phyloP scores from a whole-genome alignment of 2,797 vertebrate species.

The Alfaro cultratus region DNA sequence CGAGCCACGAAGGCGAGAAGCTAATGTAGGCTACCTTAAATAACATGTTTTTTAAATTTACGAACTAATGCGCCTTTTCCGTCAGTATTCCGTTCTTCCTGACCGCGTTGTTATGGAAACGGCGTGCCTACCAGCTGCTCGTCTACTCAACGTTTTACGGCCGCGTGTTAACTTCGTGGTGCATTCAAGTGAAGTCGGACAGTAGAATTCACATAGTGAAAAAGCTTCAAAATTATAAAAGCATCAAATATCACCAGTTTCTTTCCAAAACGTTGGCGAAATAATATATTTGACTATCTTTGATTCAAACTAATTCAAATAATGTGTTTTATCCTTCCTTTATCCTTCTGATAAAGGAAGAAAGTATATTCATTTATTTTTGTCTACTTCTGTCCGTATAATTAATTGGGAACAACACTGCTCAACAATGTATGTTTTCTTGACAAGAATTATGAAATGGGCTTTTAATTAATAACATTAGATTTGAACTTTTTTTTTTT shows the following conservation, averaged over 20 bases:
- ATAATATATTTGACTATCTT: not conserved
- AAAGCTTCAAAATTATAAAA: not conserved
- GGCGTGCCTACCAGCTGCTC: not conserved
- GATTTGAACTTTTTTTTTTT: not conserved
- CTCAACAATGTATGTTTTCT: not conserved
- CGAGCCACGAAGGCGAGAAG: not conserved
- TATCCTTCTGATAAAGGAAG: not conserved
- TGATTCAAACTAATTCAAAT: not conserved
- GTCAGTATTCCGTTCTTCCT: slow-evolving; percentile 4
- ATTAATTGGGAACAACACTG: not conserved
- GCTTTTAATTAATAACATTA: not conserved
- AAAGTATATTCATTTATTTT: not conserved
- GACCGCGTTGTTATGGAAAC: slow-evolving; percentile 57
- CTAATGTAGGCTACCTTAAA: not conserved
- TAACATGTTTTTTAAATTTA: not conserved
- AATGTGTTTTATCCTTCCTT: not conserved
- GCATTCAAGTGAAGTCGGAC: not conserved
- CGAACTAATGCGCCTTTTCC: not conserved
- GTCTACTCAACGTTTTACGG: not conserved
- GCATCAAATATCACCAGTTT: too few relatives aligned
- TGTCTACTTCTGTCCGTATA: not conserved
- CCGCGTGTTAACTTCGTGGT: not conserved
- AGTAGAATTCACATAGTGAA: not conserved
- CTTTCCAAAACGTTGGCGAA: not conserved
- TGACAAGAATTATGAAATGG: not conserved